Conservation (phyloP, 2,113 vertebrate species). For the Heterotis niloticus region DNA sequence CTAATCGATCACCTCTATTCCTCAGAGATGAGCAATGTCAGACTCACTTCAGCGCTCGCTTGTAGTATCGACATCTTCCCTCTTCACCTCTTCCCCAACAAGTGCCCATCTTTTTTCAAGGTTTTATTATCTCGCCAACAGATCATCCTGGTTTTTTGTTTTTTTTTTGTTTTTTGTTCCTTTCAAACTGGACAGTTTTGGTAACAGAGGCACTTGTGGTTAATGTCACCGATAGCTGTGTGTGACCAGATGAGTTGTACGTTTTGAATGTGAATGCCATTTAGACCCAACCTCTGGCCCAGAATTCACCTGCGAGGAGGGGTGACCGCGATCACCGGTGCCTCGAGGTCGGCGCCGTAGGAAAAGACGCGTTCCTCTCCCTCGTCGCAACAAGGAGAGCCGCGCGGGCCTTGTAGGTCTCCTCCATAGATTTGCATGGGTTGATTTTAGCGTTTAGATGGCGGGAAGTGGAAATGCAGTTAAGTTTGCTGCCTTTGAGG, state of each 20-base stretch:
- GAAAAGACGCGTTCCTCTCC: background rate
- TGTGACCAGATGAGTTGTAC: background rate
- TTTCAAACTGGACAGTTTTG: background rate
- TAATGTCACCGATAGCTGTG: background rate
- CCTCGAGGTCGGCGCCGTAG: background rate
- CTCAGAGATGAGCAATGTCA: background rate
- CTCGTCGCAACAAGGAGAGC: background rate
- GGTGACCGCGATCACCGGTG: background rate
- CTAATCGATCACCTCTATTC: conserved; percentile 10
- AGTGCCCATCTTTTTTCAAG: background rate
- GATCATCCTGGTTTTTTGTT: background rate
- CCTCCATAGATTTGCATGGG: conserved; percentile 2
- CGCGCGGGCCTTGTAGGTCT: background rate
- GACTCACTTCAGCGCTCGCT: background rate
- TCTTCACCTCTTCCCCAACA: background rate
- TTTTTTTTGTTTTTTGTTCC: too few species aligned
- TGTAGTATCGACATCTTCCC: conserved; percentile 11
- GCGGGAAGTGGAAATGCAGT: background rate
- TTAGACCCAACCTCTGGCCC: background rate
- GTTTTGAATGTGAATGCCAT: background rate
- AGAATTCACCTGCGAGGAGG: background rate
- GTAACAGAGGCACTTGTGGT: background rate
- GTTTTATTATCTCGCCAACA: background rate
- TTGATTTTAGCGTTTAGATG: background rate
- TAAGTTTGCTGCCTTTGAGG: background rate